A percentile compares a stretch with the other conserved stretches of the same genome.
Evolutionary conservation across 2,797 vertebrate genomes (phyloP).

Genomic region (Ibycter americanus): DNA sequence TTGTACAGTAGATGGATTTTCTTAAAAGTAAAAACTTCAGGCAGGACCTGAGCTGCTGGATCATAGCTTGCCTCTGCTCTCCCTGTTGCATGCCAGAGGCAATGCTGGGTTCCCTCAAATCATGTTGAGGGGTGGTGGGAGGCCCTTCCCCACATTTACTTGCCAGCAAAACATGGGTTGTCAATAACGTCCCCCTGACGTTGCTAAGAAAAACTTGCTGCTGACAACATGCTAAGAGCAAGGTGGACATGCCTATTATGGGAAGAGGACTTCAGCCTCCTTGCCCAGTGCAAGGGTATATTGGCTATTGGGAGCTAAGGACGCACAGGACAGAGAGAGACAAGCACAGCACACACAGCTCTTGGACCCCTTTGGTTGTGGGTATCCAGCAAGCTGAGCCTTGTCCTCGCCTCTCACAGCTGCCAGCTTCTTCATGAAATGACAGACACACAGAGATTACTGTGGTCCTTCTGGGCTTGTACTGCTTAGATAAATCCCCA

Average conservation of each 20-base stretch:
- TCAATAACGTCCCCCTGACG: neutral
- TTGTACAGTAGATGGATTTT: neutral
- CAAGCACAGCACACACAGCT: neutral
- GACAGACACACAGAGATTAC: neutral
- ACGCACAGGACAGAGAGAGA: neutral
- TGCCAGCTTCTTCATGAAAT: neutral
- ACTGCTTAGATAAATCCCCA: neutral
- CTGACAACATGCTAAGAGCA: neutral
- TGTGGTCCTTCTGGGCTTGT: neutral
- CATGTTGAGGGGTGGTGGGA: neutral
- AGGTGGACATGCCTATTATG: fast-evolving
- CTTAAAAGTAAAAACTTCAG: neutral
- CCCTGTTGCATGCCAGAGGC: neutral
- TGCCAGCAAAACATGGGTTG: neutral
- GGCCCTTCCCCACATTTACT: neutral
- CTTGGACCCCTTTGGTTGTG: neutral
- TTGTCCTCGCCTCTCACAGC: neutral
- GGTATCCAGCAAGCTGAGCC: neutral
- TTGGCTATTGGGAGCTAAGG: neutral
- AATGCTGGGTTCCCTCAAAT: neutral
- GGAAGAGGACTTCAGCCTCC: neutral
- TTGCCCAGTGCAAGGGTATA: neutral
- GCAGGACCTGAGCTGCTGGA: neutral
- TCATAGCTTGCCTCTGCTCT: neutral
- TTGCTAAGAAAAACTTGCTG: neutral